phyloP scores from a whole-genome alignment of 2,888 invertebrate genomes.

The Folsomia manolachei region DNA sequence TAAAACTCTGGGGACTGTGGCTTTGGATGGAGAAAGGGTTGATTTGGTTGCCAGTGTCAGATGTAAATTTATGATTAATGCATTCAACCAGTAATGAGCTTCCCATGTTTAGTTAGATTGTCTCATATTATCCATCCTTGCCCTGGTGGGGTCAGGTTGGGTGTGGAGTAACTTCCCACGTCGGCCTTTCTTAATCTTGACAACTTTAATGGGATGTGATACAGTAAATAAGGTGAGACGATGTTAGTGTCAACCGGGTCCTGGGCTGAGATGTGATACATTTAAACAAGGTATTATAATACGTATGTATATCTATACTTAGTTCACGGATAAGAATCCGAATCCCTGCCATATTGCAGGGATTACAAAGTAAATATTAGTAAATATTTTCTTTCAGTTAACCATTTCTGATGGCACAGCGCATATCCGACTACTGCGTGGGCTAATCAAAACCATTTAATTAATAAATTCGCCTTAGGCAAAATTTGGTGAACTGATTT shows the following conservation, averaged over 20 bases:
- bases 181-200: not conserved
- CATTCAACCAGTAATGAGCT: conserved; percentile 16
- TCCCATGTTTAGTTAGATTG: conserved; percentile 2
- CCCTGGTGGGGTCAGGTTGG: too few species aligned
- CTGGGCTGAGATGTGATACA: too few species aligned
- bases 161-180: too few species aligned
- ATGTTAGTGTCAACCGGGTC: too few species aligned
- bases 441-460: not conserved
- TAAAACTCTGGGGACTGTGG: not conserved
- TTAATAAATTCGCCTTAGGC: not conserved
- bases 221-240: not conserved
- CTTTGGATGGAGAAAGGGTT: not conserved
- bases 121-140: not conserved
- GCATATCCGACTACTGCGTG: too few species aligned
- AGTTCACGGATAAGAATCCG: too few species aligned
- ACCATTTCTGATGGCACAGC: too few species aligned
- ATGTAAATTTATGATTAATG: conserved; percentile 21
- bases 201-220: not conserved
- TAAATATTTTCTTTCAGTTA: too few species aligned
- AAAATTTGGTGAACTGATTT: not conserved
- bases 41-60: not conserved
- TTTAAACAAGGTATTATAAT: too few species aligned
- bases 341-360: too few species aligned
- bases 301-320: too few species aligned
- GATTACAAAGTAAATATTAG: too few species aligned